Conservation (phyloP, 2,888 invertebrate species). For the Crossocerus cetratus region DNA sequence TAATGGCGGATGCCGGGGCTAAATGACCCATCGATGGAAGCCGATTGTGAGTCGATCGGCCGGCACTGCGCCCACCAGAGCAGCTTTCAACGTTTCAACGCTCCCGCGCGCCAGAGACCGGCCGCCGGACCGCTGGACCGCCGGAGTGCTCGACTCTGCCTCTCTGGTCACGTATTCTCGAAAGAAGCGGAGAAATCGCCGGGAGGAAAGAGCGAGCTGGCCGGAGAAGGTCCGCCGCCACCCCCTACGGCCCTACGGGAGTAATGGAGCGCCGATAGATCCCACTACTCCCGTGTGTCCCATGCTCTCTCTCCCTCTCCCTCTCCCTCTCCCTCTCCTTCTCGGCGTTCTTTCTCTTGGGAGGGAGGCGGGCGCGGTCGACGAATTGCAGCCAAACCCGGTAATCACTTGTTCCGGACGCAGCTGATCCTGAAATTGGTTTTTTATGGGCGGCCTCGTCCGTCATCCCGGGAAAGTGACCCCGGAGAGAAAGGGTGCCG, state of each 20-base stretch:
- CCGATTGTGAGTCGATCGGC: neutral
- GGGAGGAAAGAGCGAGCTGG: constrained; percentile 1
- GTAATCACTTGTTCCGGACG: constrained; percentile 55
- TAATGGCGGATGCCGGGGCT: constrained; percentile 23
- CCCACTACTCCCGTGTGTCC: constrained; percentile 31
- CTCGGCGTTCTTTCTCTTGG: too few relatives aligned
- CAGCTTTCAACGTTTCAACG: constrained; percentile 17
- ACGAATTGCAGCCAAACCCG: constrained; percentile 47
- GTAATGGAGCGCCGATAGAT: constrained; percentile 58
- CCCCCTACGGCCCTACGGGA: constrained; percentile 48
- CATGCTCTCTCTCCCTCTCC: constrained; percentile 41
- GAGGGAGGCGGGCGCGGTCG: neutral
- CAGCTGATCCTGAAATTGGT: constrained; percentile 59
- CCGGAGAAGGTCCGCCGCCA: constrained; percentile 30
- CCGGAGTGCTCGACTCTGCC: constrained; percentile 1
- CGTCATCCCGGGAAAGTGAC: constrained; percentile 44
- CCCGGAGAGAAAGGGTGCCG: constrained; percentile 24
- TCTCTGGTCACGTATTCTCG: constrained; percentile 42
- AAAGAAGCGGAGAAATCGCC: constrained; percentile 16
- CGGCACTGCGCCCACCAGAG: neutral
- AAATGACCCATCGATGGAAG: constrained; percentile 27
- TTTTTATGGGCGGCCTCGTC: constrained; percentile 50
- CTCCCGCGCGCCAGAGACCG: neutral
- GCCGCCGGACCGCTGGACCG: neutral
- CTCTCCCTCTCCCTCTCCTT: too few relatives aligned